Conservation (phyloP, 2,888 invertebrate genomes). For the Leptopterna dolabrata region DNA sequence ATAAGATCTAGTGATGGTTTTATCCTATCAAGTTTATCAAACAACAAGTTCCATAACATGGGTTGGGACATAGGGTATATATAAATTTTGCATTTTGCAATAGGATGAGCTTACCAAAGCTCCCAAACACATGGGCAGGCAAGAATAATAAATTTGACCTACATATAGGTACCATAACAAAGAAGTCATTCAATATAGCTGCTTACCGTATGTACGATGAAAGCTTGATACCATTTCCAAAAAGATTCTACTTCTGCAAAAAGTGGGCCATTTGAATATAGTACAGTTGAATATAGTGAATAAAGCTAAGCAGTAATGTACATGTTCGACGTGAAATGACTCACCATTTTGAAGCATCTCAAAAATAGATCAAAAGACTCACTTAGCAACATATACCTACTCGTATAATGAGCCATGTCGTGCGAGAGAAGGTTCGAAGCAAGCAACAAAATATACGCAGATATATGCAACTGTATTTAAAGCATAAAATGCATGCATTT, state of each 20-base stretch:
- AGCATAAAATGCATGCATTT: constrained; percentile 16
- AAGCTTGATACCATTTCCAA: not conserved
- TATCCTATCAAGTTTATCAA: too few species aligned
- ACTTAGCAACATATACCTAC: too few species aligned
- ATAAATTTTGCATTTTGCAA: too few species aligned
- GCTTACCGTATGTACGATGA: not conserved
- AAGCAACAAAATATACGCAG: not conserved
- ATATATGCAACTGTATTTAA: constrained; percentile 32
- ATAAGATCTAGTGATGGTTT: too few species aligned
- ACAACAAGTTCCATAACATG: too few species aligned
- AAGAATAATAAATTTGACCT: too few species aligned
- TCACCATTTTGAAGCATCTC: not conserved
- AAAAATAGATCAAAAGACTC: not conserved
- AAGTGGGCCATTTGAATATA: not conserved
- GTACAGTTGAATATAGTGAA: not conserved
- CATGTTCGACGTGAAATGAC: not conserved
- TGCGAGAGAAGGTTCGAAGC: not conserved
- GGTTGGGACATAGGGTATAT: too few species aligned
- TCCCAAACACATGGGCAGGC: too few species aligned
- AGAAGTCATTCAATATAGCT: too few species aligned
- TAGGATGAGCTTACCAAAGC: too few species aligned
- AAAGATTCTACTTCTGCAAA: not conserved
- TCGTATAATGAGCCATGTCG: not conserved
- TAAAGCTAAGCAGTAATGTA: not conserved
- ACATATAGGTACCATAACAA: too few species aligned